Evolutionary conservation across 1,140 invertebrate species (phyloP), one percentile per base, ranked within the genome.

Genomic region (Drosophila sp.): DNA sequence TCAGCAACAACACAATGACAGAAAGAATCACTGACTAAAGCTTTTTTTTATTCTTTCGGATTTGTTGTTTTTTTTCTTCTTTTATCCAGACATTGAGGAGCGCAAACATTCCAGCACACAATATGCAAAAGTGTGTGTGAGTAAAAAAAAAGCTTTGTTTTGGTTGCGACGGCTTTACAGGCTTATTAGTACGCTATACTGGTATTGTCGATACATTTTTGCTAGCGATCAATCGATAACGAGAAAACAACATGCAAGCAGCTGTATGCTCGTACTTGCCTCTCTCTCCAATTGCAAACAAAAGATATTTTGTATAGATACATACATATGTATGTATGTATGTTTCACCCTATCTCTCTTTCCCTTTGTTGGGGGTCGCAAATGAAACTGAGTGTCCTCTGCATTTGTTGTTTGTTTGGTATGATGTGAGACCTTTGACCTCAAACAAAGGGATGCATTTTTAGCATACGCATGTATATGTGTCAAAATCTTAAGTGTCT

Each of bases 1-100:
- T n/a, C 11, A 41, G 27, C 25, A 25, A 10, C 44, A 50, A 50
- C 11, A 27, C 44, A 50, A 25, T 17, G 23, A 50, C 44, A 27
- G 23, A 27, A 27, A 50, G 23, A 50, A 83, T 74, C 54, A 72
- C 72, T 79, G 68, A 74, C 60, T 60, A 64, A 60, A 80, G 77
- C 76, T 84, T 65, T 62, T 76, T 76, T 68, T 70, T 38, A 38
- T 38, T 11, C 10, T 11, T 41, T 25, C 11, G 23, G 27, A 50
- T 10, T 27, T 50, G 23, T 56, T 64, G 60, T 71, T 63, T 66
- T 76, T 64, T 64, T 63, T 63, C 38, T 6, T 33, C 50, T 69
- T 74, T 66, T 61, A 30, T 50, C 50, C 41, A 68, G 23, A 67
- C 70, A 44, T 33, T 30, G 66, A 33, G 64, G 44, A 65, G 62